Conservation (phyloP, 2,797 vertebrate genomes). For the Bufotes viridis region DNA sequence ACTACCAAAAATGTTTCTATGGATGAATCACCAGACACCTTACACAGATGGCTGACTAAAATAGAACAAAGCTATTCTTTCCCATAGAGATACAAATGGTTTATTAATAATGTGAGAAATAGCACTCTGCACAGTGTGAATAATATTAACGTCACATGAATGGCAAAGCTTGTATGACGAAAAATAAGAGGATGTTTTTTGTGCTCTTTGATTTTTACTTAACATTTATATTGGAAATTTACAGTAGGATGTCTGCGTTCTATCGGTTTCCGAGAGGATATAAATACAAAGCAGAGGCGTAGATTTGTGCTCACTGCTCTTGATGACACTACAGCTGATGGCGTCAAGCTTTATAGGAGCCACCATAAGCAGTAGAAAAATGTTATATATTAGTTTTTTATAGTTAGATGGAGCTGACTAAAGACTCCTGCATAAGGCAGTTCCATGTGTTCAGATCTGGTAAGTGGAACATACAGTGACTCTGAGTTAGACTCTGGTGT, state of each 20-base stretch:
- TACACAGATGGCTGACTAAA: conserved; percentile 50
- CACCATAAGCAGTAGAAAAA: neutral
- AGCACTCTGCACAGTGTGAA: conserved; percentile 43
- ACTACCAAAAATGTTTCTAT: conserved; percentile 5
- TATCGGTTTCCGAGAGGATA: neutral
- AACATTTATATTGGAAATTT: neutral
- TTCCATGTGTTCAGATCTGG: neutral
- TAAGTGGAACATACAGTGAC: neutral
- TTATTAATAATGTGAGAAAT: conserved; percentile 46
- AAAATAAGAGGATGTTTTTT: conserved; percentile 20
- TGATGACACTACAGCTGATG: neutral
- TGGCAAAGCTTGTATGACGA: conserved; percentile 5
- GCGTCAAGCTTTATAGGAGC: neutral
- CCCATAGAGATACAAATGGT: conserved; percentile 28
- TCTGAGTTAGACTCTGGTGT: neutral
- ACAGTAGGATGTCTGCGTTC: conserved; percentile 16
- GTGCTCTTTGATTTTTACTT: conserved; percentile 14
- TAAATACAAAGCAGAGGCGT: conserved; percentile 20
- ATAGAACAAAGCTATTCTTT: conserved; percentile 51
- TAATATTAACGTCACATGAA: conserved; percentile 36
- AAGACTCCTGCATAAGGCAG: neutral
- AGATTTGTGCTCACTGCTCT: neutral
- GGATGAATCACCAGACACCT: conserved; percentile 52
- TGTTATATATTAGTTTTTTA: neutral
- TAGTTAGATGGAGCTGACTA: neutral